Evolutionary conservation across 1,140 invertebrate genomes (phyloP), one percentile per base, ranked within the genome.

Genomic region (Magallana gigas): DNA sequence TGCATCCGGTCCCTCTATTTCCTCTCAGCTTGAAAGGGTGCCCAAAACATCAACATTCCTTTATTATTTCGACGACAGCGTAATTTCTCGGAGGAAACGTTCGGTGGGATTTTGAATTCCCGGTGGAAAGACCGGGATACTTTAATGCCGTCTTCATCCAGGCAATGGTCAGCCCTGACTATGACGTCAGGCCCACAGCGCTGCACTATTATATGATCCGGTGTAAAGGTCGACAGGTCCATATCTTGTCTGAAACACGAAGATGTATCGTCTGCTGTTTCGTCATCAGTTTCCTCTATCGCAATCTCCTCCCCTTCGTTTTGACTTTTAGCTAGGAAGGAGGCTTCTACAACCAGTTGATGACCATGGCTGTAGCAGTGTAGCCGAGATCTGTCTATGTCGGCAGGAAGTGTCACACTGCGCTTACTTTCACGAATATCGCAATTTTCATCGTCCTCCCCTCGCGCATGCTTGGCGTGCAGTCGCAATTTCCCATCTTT

Each of bases 191-290:
- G 18, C 29, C 18, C 64, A 23, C n/a, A 23, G 29, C 64, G 64
- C 11, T 8, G 64, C 11, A 71, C 64, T 4, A 3, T 71, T 18
- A 71, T 71, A 18, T 71, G 64, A 36, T 71, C 18, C 16, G 8
- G 23, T 71, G 18, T 71, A 29, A 71, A 71, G 0, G 23, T 18
- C 9, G 64, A 71, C 64, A 71, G 8, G 29, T 29, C 64, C 18
- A 64, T 64, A n/a, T 64, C 60, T 71, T 71, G n/a, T 71, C 18
- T 7, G 64, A 71, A 71, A 71, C n/a, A 71, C 12, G 60, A 64
- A 16, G 60, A n/a, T 3, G 16, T 18, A 18, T 64, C 11, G 18
- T 71, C 18, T 8, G 18, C 64, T 11, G 64, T 18, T 23, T 23
- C 11, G 16, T 71, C n/a, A 23, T 71, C 18, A 23, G 64, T 23